Percentiles rank a stretch among this genome's conserved stretches.
These are phyloP conservation scores for Xiphophorus couchianus DNA, from an alignment of 2,113 vertebrate species.

Conservation along the genomic window DNA sequence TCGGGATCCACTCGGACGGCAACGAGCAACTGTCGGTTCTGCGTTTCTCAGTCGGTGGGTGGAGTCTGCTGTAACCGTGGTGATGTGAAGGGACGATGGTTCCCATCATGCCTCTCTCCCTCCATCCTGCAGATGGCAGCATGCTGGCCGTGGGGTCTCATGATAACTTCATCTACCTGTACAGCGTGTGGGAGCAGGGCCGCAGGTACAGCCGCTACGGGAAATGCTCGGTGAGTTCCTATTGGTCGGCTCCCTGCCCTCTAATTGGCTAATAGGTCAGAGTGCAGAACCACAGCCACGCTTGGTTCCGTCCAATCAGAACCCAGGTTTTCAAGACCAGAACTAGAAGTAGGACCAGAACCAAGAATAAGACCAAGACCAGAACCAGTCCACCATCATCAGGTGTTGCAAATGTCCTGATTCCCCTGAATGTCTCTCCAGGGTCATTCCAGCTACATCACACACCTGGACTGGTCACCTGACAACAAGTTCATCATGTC, in stretches of 20 bases:
- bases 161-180: constrained; percentile 99
- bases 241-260: background rate
- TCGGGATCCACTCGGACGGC: constrained; percentile 96
- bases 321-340: no score
- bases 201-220: constrained; percentile 95
- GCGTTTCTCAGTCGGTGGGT: constrained; percentile 94
- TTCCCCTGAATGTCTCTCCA: constrained; percentile 62
- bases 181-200: constrained; percentile 91
- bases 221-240: constrained; percentile 87
- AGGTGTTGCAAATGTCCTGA: background rate
- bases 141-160: constrained; percentile 97
- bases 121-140: constrained; percentile 84
- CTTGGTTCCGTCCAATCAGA: background rate
- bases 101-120: constrained; percentile 26
- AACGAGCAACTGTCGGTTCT: constrained; percentile 97
- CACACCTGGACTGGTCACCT: constrained; percentile 98
- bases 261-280: background rate
- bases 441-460: constrained; percentile 99
- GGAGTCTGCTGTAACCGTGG: background rate
- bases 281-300: no score
- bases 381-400: background rate
- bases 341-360: background rate
- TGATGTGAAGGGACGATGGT: background rate
- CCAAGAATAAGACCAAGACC: background rate
- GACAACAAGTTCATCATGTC: constrained; percentile 99